Evolutionary conservation across 2,113 vertebrate genomes (phyloP).

Genomic region (Anhinga anhinga): DNA sequence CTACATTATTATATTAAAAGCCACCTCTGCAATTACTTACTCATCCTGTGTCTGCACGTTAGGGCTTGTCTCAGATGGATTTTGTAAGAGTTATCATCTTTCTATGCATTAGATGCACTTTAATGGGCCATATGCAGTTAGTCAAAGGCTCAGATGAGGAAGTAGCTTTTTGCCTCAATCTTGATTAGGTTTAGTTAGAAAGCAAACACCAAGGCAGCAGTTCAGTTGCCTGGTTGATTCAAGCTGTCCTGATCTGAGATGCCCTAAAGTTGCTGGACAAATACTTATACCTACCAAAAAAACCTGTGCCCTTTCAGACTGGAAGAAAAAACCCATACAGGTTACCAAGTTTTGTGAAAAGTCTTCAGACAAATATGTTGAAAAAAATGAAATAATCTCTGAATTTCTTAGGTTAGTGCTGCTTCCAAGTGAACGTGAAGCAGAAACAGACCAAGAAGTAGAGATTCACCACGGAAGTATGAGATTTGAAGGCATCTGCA

Average conservation of each 20-base stretch:
- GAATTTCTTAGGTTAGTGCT: neutral
- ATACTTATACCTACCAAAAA: neutral
- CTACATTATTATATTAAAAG: conserved; percentile 16
- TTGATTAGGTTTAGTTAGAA: neutral
- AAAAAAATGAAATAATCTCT: neutral
- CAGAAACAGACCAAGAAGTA: neutral
- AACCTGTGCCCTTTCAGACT: neutral
- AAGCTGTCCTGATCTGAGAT: neutral
- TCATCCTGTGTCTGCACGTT: neutral
- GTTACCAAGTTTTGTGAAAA: neutral
- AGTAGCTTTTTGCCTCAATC: neutral
- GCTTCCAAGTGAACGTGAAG: neutral
- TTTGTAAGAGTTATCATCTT: neutral
- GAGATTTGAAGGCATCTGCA: neutral
- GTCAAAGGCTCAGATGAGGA: neutral
- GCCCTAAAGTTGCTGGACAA: neutral
- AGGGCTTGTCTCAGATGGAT: neutral
- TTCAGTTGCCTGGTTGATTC: neutral
- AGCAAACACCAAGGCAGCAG: neutral
- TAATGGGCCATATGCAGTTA: neutral
- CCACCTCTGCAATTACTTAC: neutral
- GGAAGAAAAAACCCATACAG: neutral
- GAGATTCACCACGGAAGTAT: neutral
- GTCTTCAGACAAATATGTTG: neutral
- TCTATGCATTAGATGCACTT: neutral